Conservation (phyloP, 92 coral and sea anemone genomes). For the Phenganax subtilis region DNA sequence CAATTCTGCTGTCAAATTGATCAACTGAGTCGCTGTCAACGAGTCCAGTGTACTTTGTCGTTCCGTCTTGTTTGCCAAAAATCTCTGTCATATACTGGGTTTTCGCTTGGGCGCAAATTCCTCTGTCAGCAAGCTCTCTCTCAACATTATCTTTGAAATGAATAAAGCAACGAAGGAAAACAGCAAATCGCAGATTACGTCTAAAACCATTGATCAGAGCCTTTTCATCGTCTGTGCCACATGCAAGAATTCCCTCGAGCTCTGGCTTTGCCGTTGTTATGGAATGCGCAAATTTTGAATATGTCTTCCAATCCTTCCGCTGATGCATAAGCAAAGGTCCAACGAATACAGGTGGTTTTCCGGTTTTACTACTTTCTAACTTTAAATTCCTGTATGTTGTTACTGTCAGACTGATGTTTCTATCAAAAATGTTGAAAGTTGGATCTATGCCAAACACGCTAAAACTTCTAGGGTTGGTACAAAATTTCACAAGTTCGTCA, state of each 20-base stretch:
- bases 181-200: conserved; percentile 9
- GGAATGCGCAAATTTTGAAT: conserved; percentile 46
- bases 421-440: conserved; percentile 45
- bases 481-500: conserved; percentile 43
- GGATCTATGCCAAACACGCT: conserved; percentile 51
- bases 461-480: conserved; percentile 45
- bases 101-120: too few relatives aligned
- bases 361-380: conserved; percentile 31
- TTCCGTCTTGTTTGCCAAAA: too few relatives aligned
- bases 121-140: too few relatives aligned
- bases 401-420: conserved; percentile 48
- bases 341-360: conserved; percentile 50
- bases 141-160: too few relatives aligned
- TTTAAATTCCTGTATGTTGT: conserved; percentile 49
- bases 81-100: too few relatives aligned
- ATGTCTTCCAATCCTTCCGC: conserved; percentile 49
- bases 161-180: background rate
- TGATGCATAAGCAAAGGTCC: conserved; percentile 56
- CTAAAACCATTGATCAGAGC: conserved; percentile 39
- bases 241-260: conserved; percentile 40
- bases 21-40: background rate
- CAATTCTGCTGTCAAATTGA: background rate
- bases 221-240: conserved; percentile 7
- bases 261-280: conserved; percentile 31
- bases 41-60: too few relatives aligned